Percentiles rank a stretch among this genome's conserved stretches.
These are phyloP conservation scores for Brachystomella parvula DNA, from an alignment of 1,140 invertebrate genomes.

Conservation along the genomic window DNA sequence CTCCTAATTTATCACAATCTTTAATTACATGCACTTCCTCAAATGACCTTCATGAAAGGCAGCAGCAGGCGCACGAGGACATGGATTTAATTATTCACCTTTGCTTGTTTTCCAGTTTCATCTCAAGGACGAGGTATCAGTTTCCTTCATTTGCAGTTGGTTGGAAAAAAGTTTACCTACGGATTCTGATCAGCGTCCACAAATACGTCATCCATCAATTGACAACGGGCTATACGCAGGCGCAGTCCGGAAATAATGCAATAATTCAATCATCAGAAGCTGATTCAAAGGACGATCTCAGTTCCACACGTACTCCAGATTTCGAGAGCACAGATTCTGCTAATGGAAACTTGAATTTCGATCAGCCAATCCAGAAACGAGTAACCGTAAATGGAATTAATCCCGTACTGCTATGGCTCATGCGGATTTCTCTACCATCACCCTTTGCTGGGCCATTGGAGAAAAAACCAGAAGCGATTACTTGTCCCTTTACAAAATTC, in stretches of 20 bases:
- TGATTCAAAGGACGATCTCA: no score
- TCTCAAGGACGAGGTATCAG: slow-evolving; percentile 61
- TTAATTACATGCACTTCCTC: not conserved
- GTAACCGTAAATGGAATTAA: slow-evolving; percentile 11
- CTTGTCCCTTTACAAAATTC: slow-evolving; percentile 39
- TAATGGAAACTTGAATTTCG: no score
- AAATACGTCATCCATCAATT: slow-evolving; percentile 66
- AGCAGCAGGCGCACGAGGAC: not conserved
- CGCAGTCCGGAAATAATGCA: not conserved
- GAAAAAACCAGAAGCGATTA: slow-evolving; percentile 49
- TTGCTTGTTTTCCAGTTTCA: slow-evolving; percentile 53
- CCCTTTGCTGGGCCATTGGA: slow-evolving; percentile 46
- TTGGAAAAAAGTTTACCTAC: slow-evolving; percentile 63
- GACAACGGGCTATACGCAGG: slow-evolving; percentile 58
- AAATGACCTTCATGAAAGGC: slow-evolving; percentile 2
- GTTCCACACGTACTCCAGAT: no score
- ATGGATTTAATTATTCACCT: slow-evolving; percentile 5
- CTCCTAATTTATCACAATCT: not conserved
- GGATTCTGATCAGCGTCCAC: slow-evolving; percentile 66
- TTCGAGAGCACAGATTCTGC: no score
- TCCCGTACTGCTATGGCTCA: slow-evolving; percentile 54
- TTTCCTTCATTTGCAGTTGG: slow-evolving; percentile 69
- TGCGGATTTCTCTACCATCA: slow-evolving; percentile 62
- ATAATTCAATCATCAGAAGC: no score
- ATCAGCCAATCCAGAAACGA: not conserved